Evolutionary conservation across 2,888 invertebrate species (phyloP).

Genomic region (Cheilosia soror): DNA sequence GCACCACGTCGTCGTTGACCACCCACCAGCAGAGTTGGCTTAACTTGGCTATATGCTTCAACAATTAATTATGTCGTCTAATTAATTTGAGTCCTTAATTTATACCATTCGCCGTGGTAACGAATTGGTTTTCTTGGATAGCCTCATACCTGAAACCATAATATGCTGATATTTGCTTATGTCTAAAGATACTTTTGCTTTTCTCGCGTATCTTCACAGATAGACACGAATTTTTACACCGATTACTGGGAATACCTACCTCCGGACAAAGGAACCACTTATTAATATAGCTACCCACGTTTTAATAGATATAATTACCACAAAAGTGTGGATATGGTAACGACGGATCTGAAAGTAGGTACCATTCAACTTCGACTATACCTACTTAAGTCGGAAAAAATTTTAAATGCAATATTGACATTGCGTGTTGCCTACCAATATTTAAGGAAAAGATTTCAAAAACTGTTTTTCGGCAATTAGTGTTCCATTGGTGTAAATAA

Average conservation of each 20-base stretch:
- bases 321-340: slow-evolving; percentile 18
- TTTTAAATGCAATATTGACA: slow-evolving; percentile 13
- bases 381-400: too few relatives aligned
- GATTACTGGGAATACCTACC: slow-evolving; percentile 23
- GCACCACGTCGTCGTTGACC: slow-evolving; percentile 31
- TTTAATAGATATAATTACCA: slow-evolving; percentile 38
- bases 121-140: neutral
- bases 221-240: slow-evolving; percentile 61
- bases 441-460: slow-evolving; percentile 25
- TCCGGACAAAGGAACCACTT: neutral
- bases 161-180: neutral
- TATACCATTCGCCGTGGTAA: slow-evolving; percentile 9
- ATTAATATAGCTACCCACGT: slow-evolving; percentile 17
- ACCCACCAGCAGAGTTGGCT: slow-evolving; percentile 44
- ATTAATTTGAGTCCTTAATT: slow-evolving; percentile 71
- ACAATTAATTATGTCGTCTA: slow-evolving; percentile 70
- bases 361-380: slow-evolving; percentile 18
- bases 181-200: slow-evolving; percentile 6
- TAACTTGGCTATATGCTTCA: slow-evolving; percentile 53
- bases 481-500: slow-evolving; percentile 7
- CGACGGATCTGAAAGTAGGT: neutral
- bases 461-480: slow-evolving; percentile 31
- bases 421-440: slow-evolving; percentile 51
- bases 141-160: neutral
- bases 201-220: slow-evolving; percentile 30